Conservation (phyloP, 1,140 invertebrate species). For the Zaprionus taronus region DNA sequence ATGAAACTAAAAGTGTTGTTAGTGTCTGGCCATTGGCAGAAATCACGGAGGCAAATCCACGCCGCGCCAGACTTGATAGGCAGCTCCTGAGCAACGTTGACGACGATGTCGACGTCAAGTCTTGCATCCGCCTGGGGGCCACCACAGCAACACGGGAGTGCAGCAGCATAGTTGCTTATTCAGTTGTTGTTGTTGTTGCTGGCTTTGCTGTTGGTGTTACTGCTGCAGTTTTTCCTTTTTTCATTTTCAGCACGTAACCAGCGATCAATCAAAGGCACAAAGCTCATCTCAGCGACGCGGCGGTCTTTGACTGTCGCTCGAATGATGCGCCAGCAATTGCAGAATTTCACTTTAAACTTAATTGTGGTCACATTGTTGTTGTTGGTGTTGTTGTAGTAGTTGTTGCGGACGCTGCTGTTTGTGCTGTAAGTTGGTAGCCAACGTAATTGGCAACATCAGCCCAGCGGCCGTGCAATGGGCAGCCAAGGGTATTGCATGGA, state of each 20-base stretch:
- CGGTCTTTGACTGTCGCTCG: conserved; percentile 64
- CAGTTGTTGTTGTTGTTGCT: conserved; percentile 13
- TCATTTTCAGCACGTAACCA: conserved; percentile 74
- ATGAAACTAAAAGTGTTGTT: conserved; percentile 81
- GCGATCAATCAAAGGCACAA: conserved; percentile 73
- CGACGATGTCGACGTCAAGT: conserved; percentile 35
- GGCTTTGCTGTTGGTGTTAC: conserved; percentile 13
- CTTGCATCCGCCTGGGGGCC: conserved; percentile 71
- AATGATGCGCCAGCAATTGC: conserved; percentile 77
- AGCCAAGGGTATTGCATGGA: conserved; percentile 71
- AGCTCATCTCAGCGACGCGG: conserved; percentile 55
- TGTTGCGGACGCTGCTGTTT: conserved; percentile 19
- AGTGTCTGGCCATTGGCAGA: conserved; percentile 66
- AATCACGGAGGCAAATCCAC: conserved; percentile 31
- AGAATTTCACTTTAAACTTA: conserved; percentile 78
- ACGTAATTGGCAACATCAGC: conserved; percentile 73
- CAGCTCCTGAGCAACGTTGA: conserved; percentile 63
- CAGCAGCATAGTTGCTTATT: conserved; percentile 17
- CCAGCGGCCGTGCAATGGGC: conserved; percentile 46
- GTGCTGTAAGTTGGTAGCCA: conserved; percentile 14
- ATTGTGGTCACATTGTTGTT: conserved; percentile 61
- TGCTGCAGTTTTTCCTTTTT: conserved; percentile 26
- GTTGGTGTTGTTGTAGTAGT: conserved; percentile 26
- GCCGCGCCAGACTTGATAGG: conserved; percentile 61
- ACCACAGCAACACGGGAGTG: conserved; percentile 27